Evolutionary conservation across 2,797 vertebrate genomes (phyloP).

Genomic region (Phataginus tetradactyla): DNA sequence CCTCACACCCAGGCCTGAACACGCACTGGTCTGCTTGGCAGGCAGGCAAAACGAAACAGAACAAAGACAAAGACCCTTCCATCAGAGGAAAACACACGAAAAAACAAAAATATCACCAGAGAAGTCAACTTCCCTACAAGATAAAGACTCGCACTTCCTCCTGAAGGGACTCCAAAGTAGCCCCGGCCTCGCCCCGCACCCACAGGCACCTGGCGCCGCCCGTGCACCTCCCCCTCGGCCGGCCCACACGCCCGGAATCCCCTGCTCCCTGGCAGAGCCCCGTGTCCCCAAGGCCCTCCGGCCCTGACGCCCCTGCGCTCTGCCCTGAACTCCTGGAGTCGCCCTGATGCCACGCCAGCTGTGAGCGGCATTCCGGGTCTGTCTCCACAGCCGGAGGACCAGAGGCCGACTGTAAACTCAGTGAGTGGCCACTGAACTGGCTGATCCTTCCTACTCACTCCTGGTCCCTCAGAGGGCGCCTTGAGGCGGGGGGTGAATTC

Average conservation of each 20-base stretch:
- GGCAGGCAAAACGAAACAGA: conserved; percentile 59
- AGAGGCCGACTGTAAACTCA: not conserved
- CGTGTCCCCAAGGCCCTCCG: not conserved
- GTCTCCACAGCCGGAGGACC: not conserved
- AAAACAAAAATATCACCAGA: conserved; percentile 37
- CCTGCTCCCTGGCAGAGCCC: not conserved
- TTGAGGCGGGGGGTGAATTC: not conserved
- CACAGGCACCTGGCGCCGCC: too few species aligned
- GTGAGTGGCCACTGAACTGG: not conserved
- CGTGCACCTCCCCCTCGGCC: not conserved
- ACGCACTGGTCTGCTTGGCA: not conserved
- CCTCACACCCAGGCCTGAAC: not conserved
- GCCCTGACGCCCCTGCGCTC: not conserved
- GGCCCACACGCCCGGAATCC: not conserved
- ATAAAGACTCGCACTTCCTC: conserved; percentile 12
- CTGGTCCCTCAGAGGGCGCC: not conserved
- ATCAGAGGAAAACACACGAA: not conserved
- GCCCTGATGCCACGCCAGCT: not conserved
- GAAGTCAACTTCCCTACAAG: conserved; percentile 23
- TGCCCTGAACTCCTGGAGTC: not conserved
- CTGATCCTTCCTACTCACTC: not conserved
- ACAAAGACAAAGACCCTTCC: conserved; percentile 42
- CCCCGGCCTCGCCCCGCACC: not conserved
- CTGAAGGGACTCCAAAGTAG: not conserved
- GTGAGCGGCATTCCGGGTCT: not conserved